Evolutionary conservation across 2,888 invertebrate species (phyloP), one percentile per base, ranked within the genome.

Genomic region (Unio delphinus): DNA sequence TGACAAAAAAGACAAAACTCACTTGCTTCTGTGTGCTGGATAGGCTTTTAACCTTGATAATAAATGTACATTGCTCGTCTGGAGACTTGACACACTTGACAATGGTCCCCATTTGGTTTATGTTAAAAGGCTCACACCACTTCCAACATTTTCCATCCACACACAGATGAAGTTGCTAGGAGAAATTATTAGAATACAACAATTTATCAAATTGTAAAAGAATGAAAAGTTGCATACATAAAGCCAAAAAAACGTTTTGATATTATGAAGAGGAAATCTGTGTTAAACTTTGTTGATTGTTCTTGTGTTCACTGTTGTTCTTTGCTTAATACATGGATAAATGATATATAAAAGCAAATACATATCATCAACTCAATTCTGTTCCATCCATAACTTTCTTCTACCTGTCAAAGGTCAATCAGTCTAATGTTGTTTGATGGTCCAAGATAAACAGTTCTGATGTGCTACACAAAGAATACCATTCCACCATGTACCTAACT

Each of bases 21-120:
- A 95, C 91, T 83, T 93, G 91, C 80, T 93, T 93, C 83, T 94
- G 94, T 0, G 93, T 92, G 45, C 93, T 92, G 0, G 94, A 94
- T 3, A 95, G 82, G 54, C 92, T 91, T 17, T 91, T 91, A 0
- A 93, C 91, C 54, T 91, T 92, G 8, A 93, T 89, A 68, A 92
- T 90, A 1, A 94, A 85, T 0, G 91, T 90, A 1, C 92, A 88
- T 67, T 91, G 81, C 60, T 85, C 84, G 4, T 83, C 85, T 69
- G 81, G 70, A 7, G 89, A 86, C 60, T 90, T 91, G 26, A 93
- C 89, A 8, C 89, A 88, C 65, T 92, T 86, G 55, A 92, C 90
- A 62, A 91, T 89, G 1, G 88, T 90, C 0, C 92, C 92, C 65
- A 92, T 91, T 1, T 84, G 82, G 72, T 92, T 91, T 18, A 94